phyloP scores from a whole-genome alignment of 1,140 invertebrate genomes.

The Drosophila nigromelanica region DNA sequence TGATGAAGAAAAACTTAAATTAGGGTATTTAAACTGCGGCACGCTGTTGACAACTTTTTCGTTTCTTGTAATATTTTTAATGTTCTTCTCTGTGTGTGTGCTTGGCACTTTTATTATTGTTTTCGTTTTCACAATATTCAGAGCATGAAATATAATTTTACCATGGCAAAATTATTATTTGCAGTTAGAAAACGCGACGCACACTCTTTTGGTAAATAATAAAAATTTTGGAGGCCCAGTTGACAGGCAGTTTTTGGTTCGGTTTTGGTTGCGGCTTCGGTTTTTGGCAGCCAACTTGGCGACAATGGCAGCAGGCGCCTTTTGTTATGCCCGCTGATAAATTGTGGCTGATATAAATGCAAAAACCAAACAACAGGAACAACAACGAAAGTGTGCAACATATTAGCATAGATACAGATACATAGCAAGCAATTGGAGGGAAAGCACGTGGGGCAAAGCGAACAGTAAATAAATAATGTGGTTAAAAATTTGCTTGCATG shows the following conservation, averaged over 20 bases:
- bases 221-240: conserved; percentile 41
- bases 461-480: conserved; percentile 83
- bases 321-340: conserved; percentile 78
- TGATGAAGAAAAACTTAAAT: neutral
- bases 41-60: neutral
- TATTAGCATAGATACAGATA: conserved; percentile 64
- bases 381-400: conserved; percentile 69
- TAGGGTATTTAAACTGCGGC: conserved; percentile 1
- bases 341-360: conserved; percentile 78
- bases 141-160: conserved; percentile 78
- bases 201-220: conserved; percentile 35
- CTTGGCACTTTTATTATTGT: conserved; percentile 57
- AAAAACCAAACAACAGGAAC: conserved; percentile 61
- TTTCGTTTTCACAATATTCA: conserved; percentile 64
- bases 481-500: conserved; percentile 76
- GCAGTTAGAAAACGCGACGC: conserved; percentile 73
- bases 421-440: neutral
- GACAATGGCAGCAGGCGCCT: conserved; percentile 67
- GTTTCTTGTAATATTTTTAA: conserved; percentile 11
- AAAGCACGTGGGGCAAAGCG: conserved; percentile 38
- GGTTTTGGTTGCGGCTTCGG: conserved; percentile 61
- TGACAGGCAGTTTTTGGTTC: conserved; percentile 57
- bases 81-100: conserved; percentile 10
- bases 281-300: conserved; percentile 78
- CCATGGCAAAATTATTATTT: conserved; percentile 73